Percentiles rank a stretch among this genome's conserved stretches.
Evolutionary conservation across 2,888 invertebrate genomes (phyloP).

Genomic region (Nasonovia ribisnigri): DNA sequence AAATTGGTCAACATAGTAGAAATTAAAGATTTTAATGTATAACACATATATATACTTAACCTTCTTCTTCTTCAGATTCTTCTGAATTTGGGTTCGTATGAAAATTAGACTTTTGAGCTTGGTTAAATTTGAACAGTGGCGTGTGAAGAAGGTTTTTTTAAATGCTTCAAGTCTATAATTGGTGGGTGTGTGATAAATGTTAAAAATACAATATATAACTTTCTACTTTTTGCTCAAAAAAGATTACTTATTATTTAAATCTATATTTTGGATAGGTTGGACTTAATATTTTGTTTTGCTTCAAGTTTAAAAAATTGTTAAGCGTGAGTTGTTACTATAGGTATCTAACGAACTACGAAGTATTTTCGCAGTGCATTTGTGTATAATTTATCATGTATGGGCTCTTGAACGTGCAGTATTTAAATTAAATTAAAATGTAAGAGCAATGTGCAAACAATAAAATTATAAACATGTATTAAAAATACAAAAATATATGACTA

Average conservation of each 20-base stretch:
- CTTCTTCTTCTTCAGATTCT: not conserved
- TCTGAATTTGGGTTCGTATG: not conserved
- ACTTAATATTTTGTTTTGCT: not conserved
- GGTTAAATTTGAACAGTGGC: not conserved
- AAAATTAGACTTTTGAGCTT: not conserved
- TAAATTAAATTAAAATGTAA: not conserved
- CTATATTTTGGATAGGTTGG: not conserved
- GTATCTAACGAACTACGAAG: not conserved
- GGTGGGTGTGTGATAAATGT: not conserved
- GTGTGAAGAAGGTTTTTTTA: not conserved
- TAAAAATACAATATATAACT: not conserved
- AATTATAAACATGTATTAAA: not conserved
- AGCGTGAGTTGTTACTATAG: not conserved
- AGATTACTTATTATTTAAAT: not conserved
- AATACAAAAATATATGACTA: not conserved
- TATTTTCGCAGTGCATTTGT: not conserved
- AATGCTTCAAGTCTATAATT: not conserved
- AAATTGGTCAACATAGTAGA: too few species aligned
- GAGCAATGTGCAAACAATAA: not conserved
- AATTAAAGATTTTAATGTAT: too few species aligned
- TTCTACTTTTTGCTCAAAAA: not conserved
- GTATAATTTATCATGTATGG: not conserved
- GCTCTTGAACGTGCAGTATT: not conserved
- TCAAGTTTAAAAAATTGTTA: not conserved
- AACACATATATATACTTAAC: not conserved